Percentiles rank a stretch among this genome's conserved stretches.
Evolutionary conservation across 2,113 vertebrate genomes (phyloP).

Genomic region (Dasyurus viverrinus): DNA sequence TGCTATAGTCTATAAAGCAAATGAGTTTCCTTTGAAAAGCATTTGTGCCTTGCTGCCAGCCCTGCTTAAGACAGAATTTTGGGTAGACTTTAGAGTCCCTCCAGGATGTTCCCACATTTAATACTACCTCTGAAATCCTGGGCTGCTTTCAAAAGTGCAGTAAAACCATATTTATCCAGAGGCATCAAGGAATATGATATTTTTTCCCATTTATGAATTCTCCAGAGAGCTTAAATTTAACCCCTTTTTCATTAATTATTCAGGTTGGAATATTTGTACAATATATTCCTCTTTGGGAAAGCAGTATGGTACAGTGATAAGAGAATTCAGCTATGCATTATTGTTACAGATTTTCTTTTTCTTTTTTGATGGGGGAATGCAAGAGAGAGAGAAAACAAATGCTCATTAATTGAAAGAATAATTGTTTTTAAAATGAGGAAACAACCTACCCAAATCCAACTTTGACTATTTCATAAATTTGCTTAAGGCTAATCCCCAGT

Average conservation of each 20-base stretch:
- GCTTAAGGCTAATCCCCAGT: not conserved
- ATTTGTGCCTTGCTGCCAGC: not conserved
- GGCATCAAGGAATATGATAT: not conserved
- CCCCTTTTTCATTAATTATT: not conserved
- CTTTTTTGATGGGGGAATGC: not conserved
- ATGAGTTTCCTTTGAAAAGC: not conserved
- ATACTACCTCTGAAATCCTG: not conserved
- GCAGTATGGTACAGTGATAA: not conserved
- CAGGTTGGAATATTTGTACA: not conserved
- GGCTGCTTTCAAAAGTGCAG: not conserved
- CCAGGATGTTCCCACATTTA: not conserved
- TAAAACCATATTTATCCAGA: not conserved
- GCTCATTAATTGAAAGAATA: not conserved
- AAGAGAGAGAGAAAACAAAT: not conserved
- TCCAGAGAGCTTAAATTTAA: not conserved
- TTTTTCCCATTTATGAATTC: not conserved
- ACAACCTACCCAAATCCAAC: not conserved
- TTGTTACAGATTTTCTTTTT: not conserved
- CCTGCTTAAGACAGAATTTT: not conserved
- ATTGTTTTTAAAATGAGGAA: not conserved
- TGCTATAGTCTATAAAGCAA: conserved; percentile 6
- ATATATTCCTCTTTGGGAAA: not conserved
- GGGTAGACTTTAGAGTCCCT: not conserved
- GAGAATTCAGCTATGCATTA: not conserved
- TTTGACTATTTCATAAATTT: not conserved